phyloP scores from a whole-genome alignment of 2,113 vertebrate genomes.

The Lutjanus erythropterus region DNA sequence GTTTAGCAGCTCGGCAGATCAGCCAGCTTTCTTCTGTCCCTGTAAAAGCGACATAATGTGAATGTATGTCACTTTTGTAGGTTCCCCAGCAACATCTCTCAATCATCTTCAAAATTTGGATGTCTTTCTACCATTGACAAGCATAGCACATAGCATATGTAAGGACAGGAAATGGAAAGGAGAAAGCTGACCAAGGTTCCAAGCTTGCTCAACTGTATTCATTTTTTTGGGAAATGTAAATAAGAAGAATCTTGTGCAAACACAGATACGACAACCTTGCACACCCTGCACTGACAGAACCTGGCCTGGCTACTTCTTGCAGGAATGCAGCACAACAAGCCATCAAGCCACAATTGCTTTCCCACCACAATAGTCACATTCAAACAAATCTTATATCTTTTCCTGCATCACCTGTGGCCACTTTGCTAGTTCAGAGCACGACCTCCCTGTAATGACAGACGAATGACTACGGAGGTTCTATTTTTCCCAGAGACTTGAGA shows the following conservation, averaged over 20 bases:
- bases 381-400: constrained; percentile 1
- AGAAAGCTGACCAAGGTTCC: too few relatives aligned
- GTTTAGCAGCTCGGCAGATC: too few relatives aligned
- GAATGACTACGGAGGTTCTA: constrained; percentile 36
- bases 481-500: constrained; percentile 52
- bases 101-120: too few relatives aligned
- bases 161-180: too few relatives aligned
- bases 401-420: constrained; percentile 39
- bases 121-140: too few relatives aligned
- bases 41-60: too few relatives aligned
- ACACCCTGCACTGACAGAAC: background rate
- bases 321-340: background rate
- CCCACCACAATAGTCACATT: constrained; percentile 15
- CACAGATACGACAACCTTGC: background rate
- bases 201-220: too few relatives aligned
- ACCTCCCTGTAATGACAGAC: constrained; percentile 55
- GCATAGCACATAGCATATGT: too few relatives aligned
- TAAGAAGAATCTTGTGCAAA: background rate
- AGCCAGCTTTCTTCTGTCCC: too few relatives aligned
- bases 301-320: too few relatives aligned
- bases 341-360: background rate
- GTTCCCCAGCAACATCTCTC: too few relatives aligned
- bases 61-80: too few relatives aligned
- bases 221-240: background rate
- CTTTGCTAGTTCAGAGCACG: constrained; percentile 19